Conservation (phyloP, 2,797 vertebrate species). For the Chloroceryle inda region DNA sequence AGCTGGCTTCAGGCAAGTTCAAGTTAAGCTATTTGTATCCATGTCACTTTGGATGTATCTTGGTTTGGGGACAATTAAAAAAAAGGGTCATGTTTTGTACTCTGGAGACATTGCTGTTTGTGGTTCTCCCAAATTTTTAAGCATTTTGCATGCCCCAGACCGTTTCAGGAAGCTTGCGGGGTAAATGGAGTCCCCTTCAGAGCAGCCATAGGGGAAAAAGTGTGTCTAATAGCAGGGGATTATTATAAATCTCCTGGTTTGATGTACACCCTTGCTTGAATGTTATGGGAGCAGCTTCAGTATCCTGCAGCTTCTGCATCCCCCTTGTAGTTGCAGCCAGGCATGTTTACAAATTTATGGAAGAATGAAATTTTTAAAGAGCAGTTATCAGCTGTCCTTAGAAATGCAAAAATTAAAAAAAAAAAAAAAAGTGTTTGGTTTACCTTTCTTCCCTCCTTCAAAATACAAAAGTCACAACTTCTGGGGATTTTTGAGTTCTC, state of each 20-base stretch:
- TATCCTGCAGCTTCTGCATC: neutral
- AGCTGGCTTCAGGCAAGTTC: neutral
- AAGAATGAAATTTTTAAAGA: neutral
- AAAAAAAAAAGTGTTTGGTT: neutral
- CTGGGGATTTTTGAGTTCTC: neutral
- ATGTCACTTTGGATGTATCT: neutral
- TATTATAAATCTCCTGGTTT: conserved; percentile 1
- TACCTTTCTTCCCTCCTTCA: neutral
- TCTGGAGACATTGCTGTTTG: neutral
- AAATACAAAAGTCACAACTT: neutral
- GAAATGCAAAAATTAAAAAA: neutral
- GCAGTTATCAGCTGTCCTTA: neutral
- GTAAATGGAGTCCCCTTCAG: conserved; percentile 5
- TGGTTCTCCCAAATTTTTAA: conserved; percentile 22
- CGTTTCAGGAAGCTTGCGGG: neutral
- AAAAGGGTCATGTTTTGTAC: neutral
- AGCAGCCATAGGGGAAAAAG: conserved; percentile 28
- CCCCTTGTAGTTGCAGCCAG: neutral
- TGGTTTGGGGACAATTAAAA: conserved; percentile 29
- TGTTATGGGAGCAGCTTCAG: neutral
- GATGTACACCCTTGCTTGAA: neutral
- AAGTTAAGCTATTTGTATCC: neutral
- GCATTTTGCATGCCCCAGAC: conserved; percentile 6
- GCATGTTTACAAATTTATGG: neutral
- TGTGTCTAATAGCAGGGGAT: conserved; percentile 41